phyloP scores from a whole-genome alignment of 1,140 invertebrate species.

The Diprion similis region DNA sequence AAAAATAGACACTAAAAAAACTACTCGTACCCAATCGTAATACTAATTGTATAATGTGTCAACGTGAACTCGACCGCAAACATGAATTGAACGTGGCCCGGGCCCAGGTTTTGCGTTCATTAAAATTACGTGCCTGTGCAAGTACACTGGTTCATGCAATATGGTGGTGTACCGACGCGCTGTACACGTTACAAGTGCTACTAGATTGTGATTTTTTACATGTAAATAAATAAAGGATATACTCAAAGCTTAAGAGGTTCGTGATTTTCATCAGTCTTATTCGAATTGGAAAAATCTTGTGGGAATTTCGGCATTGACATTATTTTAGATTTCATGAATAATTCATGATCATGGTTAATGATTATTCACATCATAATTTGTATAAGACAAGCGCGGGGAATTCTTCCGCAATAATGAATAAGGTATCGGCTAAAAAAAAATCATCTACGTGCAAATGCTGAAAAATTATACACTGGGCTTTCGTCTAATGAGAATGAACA shows the following conservation, averaged over 20 bases:
- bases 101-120: neutral
- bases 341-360: too few species aligned
- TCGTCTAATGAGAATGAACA: too few species aligned
- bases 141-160: neutral
- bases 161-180: neutral
- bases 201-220: constrained; percentile 51
- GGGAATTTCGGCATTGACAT: too few species aligned
- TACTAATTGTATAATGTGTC: too few species aligned
- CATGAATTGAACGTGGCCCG: neutral
- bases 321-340: too few species aligned
- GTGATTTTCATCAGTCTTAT: neutral
- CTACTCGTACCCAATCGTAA: neutral
- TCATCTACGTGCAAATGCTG: too few species aligned
- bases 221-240: constrained; percentile 56
- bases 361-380: too few species aligned
- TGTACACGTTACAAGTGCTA: constrained; percentile 26
- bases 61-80: neutral
- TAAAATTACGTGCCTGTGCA: neutral
- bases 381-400: too few species aligned
- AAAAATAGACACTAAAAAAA: neutral
- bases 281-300: too few species aligned
- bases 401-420: too few species aligned
- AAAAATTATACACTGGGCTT: too few species aligned
- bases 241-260: constrained; percentile 33
- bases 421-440: too few species aligned